phyloP scores from a whole-genome alignment of 1,140 invertebrate species.

The Drosophila persimilis region DNA sequence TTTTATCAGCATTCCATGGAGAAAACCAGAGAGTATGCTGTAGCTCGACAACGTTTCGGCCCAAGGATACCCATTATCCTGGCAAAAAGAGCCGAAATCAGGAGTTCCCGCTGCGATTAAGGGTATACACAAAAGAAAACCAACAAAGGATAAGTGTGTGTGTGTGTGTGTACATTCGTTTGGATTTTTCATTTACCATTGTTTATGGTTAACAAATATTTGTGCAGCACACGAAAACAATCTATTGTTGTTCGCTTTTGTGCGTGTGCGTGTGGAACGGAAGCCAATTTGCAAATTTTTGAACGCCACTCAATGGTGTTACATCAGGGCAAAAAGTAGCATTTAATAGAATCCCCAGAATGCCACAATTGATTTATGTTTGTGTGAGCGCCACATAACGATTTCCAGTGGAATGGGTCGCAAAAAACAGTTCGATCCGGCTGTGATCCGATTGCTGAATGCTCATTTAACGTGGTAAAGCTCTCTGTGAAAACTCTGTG shows the following conservation, averaged over 20 bases:
- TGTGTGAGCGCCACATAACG: no score
- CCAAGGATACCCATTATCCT: no score
- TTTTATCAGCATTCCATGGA: constrained; percentile 21
- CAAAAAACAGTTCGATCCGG: neutral
- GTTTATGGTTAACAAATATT: constrained; percentile 41
- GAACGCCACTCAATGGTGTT: constrained; percentile 25
- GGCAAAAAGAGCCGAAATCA: no score
- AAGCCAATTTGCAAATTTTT: constrained; percentile 22
- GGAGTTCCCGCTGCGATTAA: neutral
- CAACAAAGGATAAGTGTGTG: constrained; percentile 1
- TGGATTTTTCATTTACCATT: constrained; percentile 42
- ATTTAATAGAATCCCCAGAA: no score
- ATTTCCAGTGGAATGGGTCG: no score
- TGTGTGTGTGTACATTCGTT: constrained; percentile 12
- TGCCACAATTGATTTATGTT: no score
- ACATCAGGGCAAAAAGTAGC: neutral
- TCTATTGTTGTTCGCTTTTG: constrained; percentile 10
- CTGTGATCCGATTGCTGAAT: constrained; percentile 35
- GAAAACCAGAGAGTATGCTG: no score
- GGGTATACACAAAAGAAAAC: neutral
- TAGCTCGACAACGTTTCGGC: no score
- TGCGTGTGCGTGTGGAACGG: no score
- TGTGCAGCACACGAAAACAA: constrained; percentile 10
- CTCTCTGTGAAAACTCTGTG: constrained; percentile 3
- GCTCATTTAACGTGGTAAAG: constrained; percentile 44